phyloP scores from a whole-genome alignment of 2,113 vertebrate genomes.

The Herpailurus yagouaroundi region DNA sequence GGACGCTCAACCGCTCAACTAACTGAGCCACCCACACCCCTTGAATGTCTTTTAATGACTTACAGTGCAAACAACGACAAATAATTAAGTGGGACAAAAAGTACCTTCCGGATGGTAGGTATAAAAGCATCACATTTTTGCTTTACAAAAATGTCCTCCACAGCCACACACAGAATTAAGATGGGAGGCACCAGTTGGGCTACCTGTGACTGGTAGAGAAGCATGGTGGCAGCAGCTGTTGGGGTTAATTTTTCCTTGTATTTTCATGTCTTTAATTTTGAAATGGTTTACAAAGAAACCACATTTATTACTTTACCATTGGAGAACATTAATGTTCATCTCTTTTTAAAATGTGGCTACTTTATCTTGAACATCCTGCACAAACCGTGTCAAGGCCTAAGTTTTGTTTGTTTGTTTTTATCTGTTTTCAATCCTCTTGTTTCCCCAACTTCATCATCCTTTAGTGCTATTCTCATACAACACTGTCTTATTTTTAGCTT shows the following conservation, averaged over 20 bases:
- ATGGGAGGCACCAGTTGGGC: not conserved
- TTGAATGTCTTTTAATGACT: not conserved
- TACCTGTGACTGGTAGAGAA: not conserved
- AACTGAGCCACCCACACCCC: no score
- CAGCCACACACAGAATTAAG: not conserved
- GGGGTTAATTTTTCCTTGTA: not conserved
- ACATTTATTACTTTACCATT: not conserved
- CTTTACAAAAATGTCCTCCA: not conserved
- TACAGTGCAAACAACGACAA: not conserved
- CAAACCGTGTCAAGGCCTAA: not conserved
- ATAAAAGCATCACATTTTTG: not conserved
- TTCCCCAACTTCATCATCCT: not conserved
- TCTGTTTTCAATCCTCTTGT: not conserved
- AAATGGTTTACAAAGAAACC: not conserved
- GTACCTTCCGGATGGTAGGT: not conserved
- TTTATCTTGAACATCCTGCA: not conserved
- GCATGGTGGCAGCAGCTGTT: rapidly evolving
- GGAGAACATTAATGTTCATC: not conserved
- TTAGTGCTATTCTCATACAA: not conserved
- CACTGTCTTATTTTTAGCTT: not conserved
- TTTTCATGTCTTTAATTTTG: not conserved
- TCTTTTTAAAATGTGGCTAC: not conserved
- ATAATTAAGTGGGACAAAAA: not conserved
- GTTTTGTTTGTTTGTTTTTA: not conserved
- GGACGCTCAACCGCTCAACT: no score